Base-by-base conservation (phyloP, 2,113 vertebrate species). In the Danionella cerebrum region DNA sequence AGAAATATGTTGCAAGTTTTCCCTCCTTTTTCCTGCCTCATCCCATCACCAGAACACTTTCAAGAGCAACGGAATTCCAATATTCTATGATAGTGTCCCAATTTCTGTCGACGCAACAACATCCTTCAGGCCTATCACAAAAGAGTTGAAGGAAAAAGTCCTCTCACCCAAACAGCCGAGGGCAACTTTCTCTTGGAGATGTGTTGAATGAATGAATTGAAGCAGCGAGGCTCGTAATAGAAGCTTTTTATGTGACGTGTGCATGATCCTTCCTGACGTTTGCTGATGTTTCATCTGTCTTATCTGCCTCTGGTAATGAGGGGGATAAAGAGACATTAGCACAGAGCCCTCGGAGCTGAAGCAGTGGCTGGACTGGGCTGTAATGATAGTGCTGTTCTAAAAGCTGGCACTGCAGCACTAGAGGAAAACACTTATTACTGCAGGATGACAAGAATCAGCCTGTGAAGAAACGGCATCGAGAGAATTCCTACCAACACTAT, bases 341-440 rank as follows among this genome's bases (percentile, higher is more conserved):
- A 69, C 80, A 79, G 71, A 70, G 78, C 82, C 70, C 70, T 58
- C 65, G 62, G 82, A 67, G 76, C 78, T 82, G 84, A 88, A 83
- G 68, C 79, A 79, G 79, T 79, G 81, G 71, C 75, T 84, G 76
- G 78, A 76, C 80, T 82, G 83, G 65, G 65, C 83, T 80, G 65
- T 88, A 89, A 87, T 86, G 78, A 88, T 80, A 86, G 75, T 73
- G 25, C 70, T 25, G 36, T 77, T 79, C 84, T 66, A 79, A 70
- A 22, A 74, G 76, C 78, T 79, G 80, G 82, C 76, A 78, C 78
- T 69, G 81, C 80, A 78, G 75, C 74, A 52, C 65, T 69, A 58
- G 33, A 35, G 74, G 82, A 84, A 88, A 89, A 88, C 82, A 89
- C 77, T 87, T 77, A 87, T 90, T 88, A 87, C 76, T 78, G 42